phyloP scores from a whole-genome alignment of 2,888 invertebrate genomes.

The Acronicta alni region DNA sequence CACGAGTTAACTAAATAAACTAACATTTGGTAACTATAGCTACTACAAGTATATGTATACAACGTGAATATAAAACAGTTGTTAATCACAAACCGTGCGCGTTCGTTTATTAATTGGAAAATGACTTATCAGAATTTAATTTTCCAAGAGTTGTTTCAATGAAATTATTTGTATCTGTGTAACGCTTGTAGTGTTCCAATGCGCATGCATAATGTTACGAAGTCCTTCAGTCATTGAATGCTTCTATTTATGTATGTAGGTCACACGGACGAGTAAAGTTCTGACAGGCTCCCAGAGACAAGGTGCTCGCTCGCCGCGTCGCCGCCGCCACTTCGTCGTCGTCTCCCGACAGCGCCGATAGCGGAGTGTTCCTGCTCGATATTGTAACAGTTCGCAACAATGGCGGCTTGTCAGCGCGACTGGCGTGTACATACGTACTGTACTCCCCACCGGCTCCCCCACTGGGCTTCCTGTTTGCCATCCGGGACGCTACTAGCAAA shows the following conservation, averaged over 20 bases:
- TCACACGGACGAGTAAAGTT: slow-evolving; percentile 18
- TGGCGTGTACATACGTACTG: not conserved
- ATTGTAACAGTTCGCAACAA: slow-evolving; percentile 12
- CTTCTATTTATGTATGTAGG: slow-evolving; percentile 32
- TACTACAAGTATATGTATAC: not conserved
- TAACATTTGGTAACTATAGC: not conserved
- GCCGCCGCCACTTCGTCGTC: too few species aligned
- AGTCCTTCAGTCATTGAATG: not conserved
- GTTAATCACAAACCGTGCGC: not conserved
- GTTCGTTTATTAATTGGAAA: slow-evolving; percentile 7
- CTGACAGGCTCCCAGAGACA: slow-evolving; percentile 12
- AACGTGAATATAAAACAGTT: not conserved
- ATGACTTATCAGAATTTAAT: slow-evolving; percentile 5
- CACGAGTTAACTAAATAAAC: slow-evolving; percentile 1
- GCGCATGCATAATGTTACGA: not conserved
- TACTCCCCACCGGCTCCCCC: slow-evolving; percentile 7
- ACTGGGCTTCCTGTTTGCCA: slow-evolving; percentile 14
- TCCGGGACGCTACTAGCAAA: slow-evolving; percentile 7
- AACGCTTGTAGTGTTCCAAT: not conserved
- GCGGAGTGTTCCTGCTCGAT: slow-evolving; percentile 5
- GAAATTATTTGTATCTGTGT: not conserved
- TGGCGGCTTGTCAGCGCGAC: not conserved
- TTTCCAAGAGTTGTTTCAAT: slow-evolving; percentile 3
- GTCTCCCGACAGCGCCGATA: slow-evolving; percentile 1
- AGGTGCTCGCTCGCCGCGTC: slow-evolving; percentile 14